Percentiles rank a stretch among this genome's conserved stretches.
Evolutionary conservation across 2,888 invertebrate species (phyloP).

Genomic region (Watsonalla binaria): DNA sequence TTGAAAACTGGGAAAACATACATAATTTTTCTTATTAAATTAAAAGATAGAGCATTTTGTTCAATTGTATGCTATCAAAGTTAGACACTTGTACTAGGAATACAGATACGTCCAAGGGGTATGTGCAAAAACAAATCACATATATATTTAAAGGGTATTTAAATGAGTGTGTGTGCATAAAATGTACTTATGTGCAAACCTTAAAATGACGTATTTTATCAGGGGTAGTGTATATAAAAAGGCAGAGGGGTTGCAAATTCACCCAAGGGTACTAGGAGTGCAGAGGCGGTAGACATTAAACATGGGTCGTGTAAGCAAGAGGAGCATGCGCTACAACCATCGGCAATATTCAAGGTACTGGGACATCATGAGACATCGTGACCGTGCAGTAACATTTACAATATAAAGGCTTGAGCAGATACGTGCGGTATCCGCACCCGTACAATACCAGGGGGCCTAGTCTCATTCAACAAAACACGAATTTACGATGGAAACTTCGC

Average conservation of each 20-base stretch:
- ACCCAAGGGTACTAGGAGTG: constrained; percentile 19
- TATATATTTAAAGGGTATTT: constrained; percentile 9
- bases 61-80: too few species aligned
- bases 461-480: too few species aligned
- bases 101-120: too few species aligned
- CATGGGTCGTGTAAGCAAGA: constrained; percentile 57
- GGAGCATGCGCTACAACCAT: constrained; percentile 76
- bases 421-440: too few species aligned
- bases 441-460: too few species aligned
- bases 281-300: constrained; percentile 16
- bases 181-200: neutral
- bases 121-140: too few species aligned
- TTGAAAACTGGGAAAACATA: too few species aligned
- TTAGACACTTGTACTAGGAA: too few species aligned
- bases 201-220: neutral
- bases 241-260: constrained; percentile 11
- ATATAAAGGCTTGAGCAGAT: neutral
- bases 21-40: too few species aligned
- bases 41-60: too few species aligned
- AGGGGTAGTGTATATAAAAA: constrained; percentile 9
- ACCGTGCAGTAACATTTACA: constrained; percentile 19
- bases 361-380: constrained; percentile 14
- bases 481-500: too few species aligned
- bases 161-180: constrained; percentile 14
- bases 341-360: constrained; percentile 23